Evolutionary conservation across 2,797 vertebrate species (phyloP).

Genomic region (Hapalemur alaotrensis): DNA sequence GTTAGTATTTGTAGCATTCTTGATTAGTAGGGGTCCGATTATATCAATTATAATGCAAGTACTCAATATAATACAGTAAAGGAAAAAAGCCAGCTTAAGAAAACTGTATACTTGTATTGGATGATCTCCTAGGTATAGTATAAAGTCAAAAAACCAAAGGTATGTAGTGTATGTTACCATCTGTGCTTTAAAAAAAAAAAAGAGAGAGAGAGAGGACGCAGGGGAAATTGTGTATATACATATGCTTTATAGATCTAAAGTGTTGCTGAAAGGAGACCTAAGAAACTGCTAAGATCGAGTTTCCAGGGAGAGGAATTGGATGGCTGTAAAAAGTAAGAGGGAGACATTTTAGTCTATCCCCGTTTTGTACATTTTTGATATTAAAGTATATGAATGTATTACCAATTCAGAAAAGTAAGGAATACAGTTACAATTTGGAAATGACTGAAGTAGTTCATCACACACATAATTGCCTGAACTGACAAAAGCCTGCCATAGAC

Average conservation of each 20-base stretch:
- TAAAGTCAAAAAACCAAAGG: neutral
- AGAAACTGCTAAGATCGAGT: neutral
- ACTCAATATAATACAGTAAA: neutral
- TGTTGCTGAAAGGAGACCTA: neutral
- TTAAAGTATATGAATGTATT: neutral
- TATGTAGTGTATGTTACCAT: accelerated
- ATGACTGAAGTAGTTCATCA: neutral
- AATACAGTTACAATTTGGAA: neutral
- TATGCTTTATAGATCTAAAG: neutral
- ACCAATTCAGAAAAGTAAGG: neutral
- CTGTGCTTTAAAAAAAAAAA: neutral
- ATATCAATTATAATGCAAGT: neutral
- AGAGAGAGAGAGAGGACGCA: too few species aligned
- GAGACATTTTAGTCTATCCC: neutral
- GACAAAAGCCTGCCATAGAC: neutral
- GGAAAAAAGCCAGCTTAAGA: neutral
- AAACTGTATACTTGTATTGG: neutral
- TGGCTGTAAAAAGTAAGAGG: neutral
- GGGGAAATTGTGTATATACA: neutral
- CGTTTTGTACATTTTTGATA: neutral
- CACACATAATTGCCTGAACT: neutral
- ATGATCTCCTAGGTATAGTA: neutral
- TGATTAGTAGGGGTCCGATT: neutral
- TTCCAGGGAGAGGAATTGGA: neutral
- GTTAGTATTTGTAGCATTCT: neutral